Base-by-base conservation (phyloP, 2,797 vertebrate genomes). In the Poeciliopsis infans region DNA sequence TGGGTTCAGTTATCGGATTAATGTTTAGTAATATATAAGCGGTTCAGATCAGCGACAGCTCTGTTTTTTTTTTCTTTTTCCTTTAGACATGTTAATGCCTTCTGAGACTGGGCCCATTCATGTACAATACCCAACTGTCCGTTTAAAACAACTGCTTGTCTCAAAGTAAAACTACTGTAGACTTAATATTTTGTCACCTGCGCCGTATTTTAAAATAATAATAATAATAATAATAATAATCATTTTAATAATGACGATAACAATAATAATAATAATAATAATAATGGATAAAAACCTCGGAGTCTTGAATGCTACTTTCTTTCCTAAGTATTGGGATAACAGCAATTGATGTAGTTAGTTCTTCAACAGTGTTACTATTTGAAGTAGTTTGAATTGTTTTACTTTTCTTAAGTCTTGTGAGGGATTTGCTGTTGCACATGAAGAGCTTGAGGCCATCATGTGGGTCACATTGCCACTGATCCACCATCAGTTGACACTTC, bases 51-150 rank as follows among this genome's bases (percentile, higher is more conserved):
- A 1, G 2, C 13, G 7, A 8, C 36, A 16, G 25, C 13, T 0
- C 76, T 78, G 39, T 46, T 18, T 11, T 18, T 46, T 46, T 47
- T 18, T 47, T 18, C 25, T 18, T 49, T 49, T 49, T 49, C 10
- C n/a, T 31, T 11, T 7, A 79, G 12, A 61, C 43, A 76, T 64
- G 72, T 79, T 49, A 4, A n/a, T 57, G 11, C 28, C 7, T 64
- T 43, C 49, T 49, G 78, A 79, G 78, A 73, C 59, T 55, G 77
- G 89, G 86, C 83, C 84, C 85, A 6, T 76, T 0, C 2, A 28
- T 77, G 55, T 5, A 72, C 39, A 36, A n/a, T 57, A n/a, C 1
- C 13, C 73, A 46, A 75, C 75, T 82, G 53, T 64, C 80, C 7
- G 13, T 36, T 7, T 45, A 45, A 4, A 55, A 20, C 53, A 18